These are phyloP conservation scores for Euplexia lucipara DNA, from an alignment of 2,888 invertebrate genomes.

Conservation along the genomic window DNA sequence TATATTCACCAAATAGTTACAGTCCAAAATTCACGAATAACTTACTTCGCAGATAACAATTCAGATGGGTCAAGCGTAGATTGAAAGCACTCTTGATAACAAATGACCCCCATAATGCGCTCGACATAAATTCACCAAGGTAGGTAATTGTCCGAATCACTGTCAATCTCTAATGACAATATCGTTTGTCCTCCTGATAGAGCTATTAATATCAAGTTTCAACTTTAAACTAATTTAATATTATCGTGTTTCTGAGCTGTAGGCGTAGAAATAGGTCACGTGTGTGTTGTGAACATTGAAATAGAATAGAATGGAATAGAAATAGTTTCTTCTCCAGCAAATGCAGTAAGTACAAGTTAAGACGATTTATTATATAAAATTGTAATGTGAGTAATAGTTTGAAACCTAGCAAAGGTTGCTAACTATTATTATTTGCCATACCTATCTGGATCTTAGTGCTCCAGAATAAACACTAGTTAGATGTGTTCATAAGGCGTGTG, in stretches of 20 bases:
- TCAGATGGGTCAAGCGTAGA: constrained; percentile 54
- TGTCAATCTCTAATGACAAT: constrained; percentile 65
- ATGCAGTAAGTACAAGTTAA: too few species aligned
- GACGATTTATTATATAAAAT: too few species aligned
- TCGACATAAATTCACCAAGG: constrained; percentile 59
- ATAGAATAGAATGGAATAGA: neutral
- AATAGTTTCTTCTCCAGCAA: too few species aligned
- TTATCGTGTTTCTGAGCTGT: neutral
- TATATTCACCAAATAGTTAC: constrained; percentile 3
- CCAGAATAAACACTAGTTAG: too few species aligned
- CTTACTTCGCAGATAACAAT: constrained; percentile 53
- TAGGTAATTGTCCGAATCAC: constrained; percentile 65
- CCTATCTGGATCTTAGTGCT: too few species aligned
- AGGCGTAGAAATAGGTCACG: neutral
- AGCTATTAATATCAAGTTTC: constrained; percentile 55
- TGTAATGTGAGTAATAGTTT: too few species aligned
- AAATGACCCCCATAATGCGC: constrained; percentile 61
- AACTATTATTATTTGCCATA: too few species aligned
- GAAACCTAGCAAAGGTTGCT: too few species aligned
- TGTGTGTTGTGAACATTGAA: neutral
- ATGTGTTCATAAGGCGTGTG: too few species aligned
- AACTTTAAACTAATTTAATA: constrained; percentile 44
- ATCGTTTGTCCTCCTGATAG: constrained; percentile 57
- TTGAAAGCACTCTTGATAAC: constrained; percentile 58
- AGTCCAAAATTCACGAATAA: constrained; percentile 29